A percentile compares a stretch with the other conserved stretches of the same genome.
Conservation (phyloP, 2,797 vertebrate genomes). For the Amniataba percoides region DNA sequence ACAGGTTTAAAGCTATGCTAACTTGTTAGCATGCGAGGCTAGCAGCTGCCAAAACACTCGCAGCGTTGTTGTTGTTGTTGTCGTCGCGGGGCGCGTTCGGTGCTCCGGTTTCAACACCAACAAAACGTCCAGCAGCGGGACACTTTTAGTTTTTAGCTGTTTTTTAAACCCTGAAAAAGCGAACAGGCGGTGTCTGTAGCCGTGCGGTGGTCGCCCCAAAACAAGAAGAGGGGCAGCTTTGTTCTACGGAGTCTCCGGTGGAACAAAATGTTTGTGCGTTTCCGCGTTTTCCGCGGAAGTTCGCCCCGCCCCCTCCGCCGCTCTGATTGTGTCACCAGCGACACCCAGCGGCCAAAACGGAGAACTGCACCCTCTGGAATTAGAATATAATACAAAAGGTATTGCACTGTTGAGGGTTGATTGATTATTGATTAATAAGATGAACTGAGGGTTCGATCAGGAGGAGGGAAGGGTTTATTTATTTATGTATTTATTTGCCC, state of each 20-base stretch:
- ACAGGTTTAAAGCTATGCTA: slow-evolving; percentile 34
- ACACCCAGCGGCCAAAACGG: slow-evolving; percentile 45
- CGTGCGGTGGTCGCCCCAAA: slow-evolving; percentile 34
- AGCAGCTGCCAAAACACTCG: slow-evolving; percentile 53
- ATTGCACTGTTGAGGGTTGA: too few relatives aligned
- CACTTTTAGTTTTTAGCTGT: not conserved
- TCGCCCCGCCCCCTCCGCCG: too few relatives aligned
- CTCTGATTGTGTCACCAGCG: not conserved
- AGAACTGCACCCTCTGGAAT: too few relatives aligned
- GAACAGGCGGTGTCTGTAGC: not conserved
- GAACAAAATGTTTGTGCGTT: slow-evolving; percentile 43
- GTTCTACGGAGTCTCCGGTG: slow-evolving; percentile 62
- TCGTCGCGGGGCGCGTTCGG: too few relatives aligned
- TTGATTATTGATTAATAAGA: too few relatives aligned
- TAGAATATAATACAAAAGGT: too few relatives aligned
- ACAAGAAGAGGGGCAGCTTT: slow-evolving; percentile 40
- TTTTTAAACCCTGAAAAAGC: slow-evolving; percentile 24
- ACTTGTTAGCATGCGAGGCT: slow-evolving; percentile 58
- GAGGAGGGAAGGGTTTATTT: too few relatives aligned
- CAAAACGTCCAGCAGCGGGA: not conserved
- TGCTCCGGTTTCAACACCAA: fast-evolving
- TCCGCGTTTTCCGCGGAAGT: slow-evolving; percentile 52
- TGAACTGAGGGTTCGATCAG: too few relatives aligned
- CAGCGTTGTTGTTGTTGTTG: too few relatives aligned
- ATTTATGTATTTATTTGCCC: too few relatives aligned